phyloP scores from a whole-genome alignment of 2,113 vertebrate genomes.

The Micromys minutus region DNA sequence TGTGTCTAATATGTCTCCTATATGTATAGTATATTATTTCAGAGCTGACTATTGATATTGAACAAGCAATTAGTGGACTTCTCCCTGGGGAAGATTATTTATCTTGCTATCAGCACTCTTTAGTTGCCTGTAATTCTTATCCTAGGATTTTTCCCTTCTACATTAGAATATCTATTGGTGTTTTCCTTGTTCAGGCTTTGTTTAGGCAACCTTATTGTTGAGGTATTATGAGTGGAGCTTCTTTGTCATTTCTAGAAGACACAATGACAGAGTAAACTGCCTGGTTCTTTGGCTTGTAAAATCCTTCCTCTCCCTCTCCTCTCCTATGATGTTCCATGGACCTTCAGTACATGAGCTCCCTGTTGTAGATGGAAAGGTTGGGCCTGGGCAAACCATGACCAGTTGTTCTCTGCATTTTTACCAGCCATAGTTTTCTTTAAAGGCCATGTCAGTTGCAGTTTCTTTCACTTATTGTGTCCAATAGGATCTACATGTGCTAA shows the following conservation, averaged over 20 bases:
- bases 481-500: neutral
- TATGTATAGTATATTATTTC: neutral
- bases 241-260: neutral
- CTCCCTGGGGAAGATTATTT: neutral
- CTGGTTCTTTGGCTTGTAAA: neutral
- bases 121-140: neutral
- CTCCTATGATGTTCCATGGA: neutral
- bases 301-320: neutral
- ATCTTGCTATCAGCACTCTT: neutral
- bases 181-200: neutral
- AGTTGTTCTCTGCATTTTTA: neutral
- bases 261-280: neutral
- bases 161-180: neutral
- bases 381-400: neutral
- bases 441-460: neutral
- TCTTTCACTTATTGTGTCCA: conserved; percentile 16
- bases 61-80: neutral
- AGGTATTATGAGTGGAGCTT: neutral
- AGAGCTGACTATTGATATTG: neutral
- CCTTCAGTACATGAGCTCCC: neutral
- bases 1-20: too few species aligned
- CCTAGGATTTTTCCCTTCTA: neutral
- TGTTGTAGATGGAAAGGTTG: neutral
- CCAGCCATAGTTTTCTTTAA: neutral
- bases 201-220: neutral